A percentile compares a stretch with the other conserved stretches of the same genome.
Evolutionary conservation across 2,113 vertebrate species (phyloP).

Genomic region (Mesembrinibis cayennensis): DNA sequence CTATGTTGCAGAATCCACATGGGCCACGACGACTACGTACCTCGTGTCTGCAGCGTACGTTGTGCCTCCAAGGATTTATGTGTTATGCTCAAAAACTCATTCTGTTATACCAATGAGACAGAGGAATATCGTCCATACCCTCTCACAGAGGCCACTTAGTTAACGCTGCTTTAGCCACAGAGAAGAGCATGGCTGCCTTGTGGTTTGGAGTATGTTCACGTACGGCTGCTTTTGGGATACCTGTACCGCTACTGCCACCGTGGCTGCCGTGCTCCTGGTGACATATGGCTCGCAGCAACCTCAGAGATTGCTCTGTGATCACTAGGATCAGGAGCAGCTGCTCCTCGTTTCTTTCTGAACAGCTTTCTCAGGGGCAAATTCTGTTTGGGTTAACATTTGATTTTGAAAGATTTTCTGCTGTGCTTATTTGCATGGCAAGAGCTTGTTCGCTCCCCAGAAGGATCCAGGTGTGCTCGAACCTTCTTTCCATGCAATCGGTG

Average conservation of each 20-base stretch:
- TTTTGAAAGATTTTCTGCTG: neutral
- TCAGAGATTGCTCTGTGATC: neutral
- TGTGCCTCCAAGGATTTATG: neutral
- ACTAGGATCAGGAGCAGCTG: neutral
- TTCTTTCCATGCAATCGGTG: neutral
- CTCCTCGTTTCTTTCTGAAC: neutral
- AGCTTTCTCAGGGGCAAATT: neutral
- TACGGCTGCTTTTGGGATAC: neutral
- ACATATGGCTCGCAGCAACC: neutral
- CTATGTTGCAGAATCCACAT: fast-evolving
- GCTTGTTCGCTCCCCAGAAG: neutral
- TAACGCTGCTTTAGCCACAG: neutral
- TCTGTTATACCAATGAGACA: fast-evolving
- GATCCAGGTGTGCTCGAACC: neutral
- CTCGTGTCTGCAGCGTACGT: fast-evolving
- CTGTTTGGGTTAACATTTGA: neutral
- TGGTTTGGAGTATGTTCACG: fast-evolving
- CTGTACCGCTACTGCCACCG: neutral
- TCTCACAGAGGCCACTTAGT: neutral
- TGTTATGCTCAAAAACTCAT: neutral
- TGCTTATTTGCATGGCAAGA: neutral
- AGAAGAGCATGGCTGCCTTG: fast-evolving
- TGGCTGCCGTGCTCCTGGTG: neutral
- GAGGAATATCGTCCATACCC: neutral
- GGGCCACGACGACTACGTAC: too few relatives aligned